Evolutionary conservation across 2,797 vertebrate species (phyloP).

Genomic region (Acrocephalus scirpaceus): DNA sequence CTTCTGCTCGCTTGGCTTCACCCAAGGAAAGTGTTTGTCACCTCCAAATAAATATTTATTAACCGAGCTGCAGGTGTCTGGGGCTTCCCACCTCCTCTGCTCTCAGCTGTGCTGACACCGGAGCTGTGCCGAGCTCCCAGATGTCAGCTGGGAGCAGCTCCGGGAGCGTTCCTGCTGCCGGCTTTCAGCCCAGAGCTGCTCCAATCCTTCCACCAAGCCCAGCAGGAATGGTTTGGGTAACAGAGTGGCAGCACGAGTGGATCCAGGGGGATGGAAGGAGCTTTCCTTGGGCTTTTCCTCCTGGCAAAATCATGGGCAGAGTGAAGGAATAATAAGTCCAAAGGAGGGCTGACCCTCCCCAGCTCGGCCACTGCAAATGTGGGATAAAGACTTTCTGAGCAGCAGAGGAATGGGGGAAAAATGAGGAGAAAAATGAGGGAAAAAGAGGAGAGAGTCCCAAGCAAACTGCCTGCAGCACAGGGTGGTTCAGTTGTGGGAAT

Average conservation of each 20-base stretch:
- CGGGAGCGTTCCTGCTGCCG: neutral
- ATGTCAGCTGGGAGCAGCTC: slow-evolving; percentile 1
- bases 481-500: accelerated
- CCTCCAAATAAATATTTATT: slow-evolving; percentile 60
- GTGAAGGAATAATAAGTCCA: accelerated
- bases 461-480: neutral
- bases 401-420: neutral
- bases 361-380: neutral
- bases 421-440: neutral
- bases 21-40: neutral
- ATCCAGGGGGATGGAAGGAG: neutral
- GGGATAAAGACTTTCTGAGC: neutral
- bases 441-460: neutral
- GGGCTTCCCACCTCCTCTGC: slow-evolving; percentile 52
- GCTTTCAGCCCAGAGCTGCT: neutral
- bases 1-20: slow-evolving; percentile 31
- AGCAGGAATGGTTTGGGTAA: neutral
- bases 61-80: slow-evolving; percentile 45
- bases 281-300: neutral
- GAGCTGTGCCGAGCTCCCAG: slow-evolving; percentile 11
- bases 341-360: neutral
- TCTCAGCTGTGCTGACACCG: neutral
- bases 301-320: accelerated
- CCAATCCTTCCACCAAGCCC: neutral
- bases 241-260: neutral